Base-by-base conservation (phyloP, 2,113 vertebrate species). In the Ophiodon elongatus region DNA sequence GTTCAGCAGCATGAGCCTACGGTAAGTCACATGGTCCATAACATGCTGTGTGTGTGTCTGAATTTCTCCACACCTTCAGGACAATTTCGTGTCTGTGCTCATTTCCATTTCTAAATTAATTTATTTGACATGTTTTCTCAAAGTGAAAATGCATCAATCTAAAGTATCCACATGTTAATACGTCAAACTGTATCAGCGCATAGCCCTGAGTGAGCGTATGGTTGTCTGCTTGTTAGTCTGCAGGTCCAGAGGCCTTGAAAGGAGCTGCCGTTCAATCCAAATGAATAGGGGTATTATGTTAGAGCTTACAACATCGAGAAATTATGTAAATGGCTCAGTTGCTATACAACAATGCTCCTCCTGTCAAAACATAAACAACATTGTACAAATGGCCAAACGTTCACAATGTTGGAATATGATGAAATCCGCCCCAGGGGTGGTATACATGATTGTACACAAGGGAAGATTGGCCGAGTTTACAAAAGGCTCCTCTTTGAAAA, bases 241-340 rank as follows among this genome's bases (percentile, higher is more conserved):
- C 82, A 89, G 82, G 92, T 90, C 79, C 69, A 79, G 88, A 91
- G 94, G 93, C 93, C 91, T 85, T 90, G 74, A 81, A 82, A 87
- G 92, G 92, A 92, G 87, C 90, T 84, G 79, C 81, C 87, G 86
- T 92, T 94, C 90, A 79, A 88, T 92, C 83, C 85, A 94, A 92
- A 92, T 92, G 84, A 94, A 95, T 91, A 85, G 87, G 73, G 80
- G 64, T 76, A 84, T 96, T 95, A 95, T 93, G 92, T 93, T 94
- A 94, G 92, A 86, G 86, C 93, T 95, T 93, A 94, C 89, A 86
- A 90, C 92, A 95, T 88, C 79, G 86, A 92, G 85, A 92, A 94
- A 95, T 95, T 92, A 95, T 94, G 91, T 95, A 94, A 96, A 94
- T 94, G 86, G 80, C 45, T 89, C 72, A 6, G 91, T 96, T 95